Conservation (phyloP, 2,888 invertebrate species). For the Tuberolachnus salignus region DNA sequence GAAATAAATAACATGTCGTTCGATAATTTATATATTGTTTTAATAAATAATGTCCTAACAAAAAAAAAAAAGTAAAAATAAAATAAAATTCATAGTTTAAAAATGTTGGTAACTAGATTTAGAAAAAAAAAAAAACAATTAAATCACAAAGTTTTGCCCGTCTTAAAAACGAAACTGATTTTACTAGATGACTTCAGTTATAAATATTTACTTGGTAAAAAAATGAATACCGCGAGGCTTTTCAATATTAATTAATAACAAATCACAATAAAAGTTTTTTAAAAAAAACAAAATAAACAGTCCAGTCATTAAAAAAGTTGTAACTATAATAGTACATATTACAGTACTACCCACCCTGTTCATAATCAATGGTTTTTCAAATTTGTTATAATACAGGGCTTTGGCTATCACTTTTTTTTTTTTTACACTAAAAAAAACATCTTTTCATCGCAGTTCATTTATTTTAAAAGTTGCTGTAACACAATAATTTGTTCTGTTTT, state of each 20-base stretch:
- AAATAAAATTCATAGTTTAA: constrained; percentile 22
- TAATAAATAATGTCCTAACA: constrained; percentile 49
- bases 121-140: constrained; percentile 32
- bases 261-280: constrained; percentile 23
- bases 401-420: constrained; percentile 5
- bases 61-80: constrained; percentile 20
- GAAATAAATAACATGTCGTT: constrained; percentile 54
- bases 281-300: constrained; percentile 37
- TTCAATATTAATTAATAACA: constrained; percentile 29
- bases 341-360: not conserved
- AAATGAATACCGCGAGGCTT: constrained; percentile 45
- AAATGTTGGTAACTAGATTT: constrained; percentile 47
- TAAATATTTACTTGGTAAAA: constrained; percentile 36
- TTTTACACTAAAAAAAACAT: not conserved
- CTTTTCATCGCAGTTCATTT: not conserved
- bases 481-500: not conserved
- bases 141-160: constrained; percentile 43
- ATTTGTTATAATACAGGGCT: not conserved
- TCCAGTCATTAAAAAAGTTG: constrained; percentile 34
- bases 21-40: constrained; percentile 43
- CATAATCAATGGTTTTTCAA: not conserved
- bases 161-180: constrained; percentile 18
- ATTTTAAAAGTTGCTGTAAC: constrained; percentile 2
- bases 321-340: constrained; percentile 5
- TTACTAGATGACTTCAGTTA: not conserved